Conservation (phyloP, 1,140 invertebrate species). For the Melitaea cinxia region DNA sequence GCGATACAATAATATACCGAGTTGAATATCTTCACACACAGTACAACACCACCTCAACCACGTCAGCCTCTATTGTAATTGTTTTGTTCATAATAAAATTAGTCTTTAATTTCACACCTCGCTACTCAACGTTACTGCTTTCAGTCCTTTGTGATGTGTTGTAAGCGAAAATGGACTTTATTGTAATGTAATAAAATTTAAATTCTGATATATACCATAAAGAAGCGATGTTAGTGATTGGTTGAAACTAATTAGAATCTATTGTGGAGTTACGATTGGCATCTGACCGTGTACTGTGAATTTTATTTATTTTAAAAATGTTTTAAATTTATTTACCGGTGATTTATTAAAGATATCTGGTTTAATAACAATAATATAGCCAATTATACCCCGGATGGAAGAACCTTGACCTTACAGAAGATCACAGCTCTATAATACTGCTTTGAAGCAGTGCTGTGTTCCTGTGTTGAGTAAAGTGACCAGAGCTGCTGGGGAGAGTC, state of each 20-base stretch:
- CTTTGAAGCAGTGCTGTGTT: no score
- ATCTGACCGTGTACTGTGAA: constrained; percentile 26
- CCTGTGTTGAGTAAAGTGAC: no score
- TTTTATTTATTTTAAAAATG: no score
- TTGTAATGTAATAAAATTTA: background rate
- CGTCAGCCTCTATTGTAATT: constrained; percentile 40
- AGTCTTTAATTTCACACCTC: constrained; percentile 57
- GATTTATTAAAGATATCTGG: no score
- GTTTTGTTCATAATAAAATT: constrained; percentile 60
- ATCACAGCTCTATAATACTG: no score
- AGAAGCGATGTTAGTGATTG: constrained; percentile 36
- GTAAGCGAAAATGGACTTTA: constrained; percentile 28
- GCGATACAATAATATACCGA: background rate
- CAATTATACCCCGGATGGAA: no score
- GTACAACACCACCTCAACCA: background rate
- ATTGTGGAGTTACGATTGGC: constrained; percentile 41
- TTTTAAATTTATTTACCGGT: no score
- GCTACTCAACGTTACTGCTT: constrained; percentile 45
- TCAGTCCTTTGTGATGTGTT: constrained; percentile 45
- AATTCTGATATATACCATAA: background rate
- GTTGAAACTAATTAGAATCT: constrained; percentile 44
- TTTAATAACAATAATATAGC: no score
- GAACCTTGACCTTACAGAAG: no score
- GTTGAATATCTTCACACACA: background rate
- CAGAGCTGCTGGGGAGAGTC: no score